Evolutionary conservation across 2,113 vertebrate genomes (phyloP).

Genomic region (Misgurnus mizolepis): DNA sequence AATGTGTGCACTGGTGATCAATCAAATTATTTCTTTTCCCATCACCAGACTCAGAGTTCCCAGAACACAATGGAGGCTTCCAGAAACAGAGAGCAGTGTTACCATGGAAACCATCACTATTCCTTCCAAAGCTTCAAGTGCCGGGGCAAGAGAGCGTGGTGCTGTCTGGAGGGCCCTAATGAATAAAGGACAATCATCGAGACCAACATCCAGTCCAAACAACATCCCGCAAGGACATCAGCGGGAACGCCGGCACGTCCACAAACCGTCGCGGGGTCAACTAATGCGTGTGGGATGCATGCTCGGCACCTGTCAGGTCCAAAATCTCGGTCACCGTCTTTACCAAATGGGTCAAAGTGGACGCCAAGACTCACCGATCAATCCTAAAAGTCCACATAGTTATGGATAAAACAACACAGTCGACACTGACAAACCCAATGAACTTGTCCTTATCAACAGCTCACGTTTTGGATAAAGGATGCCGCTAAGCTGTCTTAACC

Average conservation of each 20-base stretch:
- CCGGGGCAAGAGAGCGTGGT: slow-evolving; percentile 52
- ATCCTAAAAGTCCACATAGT: slow-evolving; percentile 88
- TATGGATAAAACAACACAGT: slow-evolving; percentile 76
- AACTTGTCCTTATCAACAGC: not conserved
- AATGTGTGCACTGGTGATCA: not conserved
- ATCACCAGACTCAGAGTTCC: slow-evolving; percentile 56
- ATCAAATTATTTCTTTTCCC: slow-evolving; percentile 20
- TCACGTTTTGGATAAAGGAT: not conserved
- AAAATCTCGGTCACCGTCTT: slow-evolving; percentile 88
- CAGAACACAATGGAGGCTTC: slow-evolving; percentile 37
- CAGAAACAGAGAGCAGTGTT: slow-evolving; percentile 26
- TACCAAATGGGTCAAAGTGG: slow-evolving; percentile 83
- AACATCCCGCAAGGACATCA: slow-evolving; percentile 37
- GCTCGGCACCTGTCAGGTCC: slow-evolving; percentile 88
- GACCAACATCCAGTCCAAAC: slow-evolving; percentile 18
- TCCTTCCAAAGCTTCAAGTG: slow-evolving; percentile 36
- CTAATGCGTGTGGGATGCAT: slow-evolving; percentile 82
- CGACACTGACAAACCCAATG: not conserved
- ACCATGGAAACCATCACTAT: slow-evolving; percentile 42
- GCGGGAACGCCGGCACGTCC: slow-evolving; percentile 68
- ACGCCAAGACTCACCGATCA: slow-evolving; percentile 78
- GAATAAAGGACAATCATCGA: slow-evolving; percentile 57
- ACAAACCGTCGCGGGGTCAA: slow-evolving; percentile 53
- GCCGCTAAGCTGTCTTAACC: not conserved
- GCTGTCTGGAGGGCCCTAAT: slow-evolving; percentile 59